A percentile compares a stretch with the other conserved stretches of the same genome.
These are phyloP conservation scores for Neocrepidodera transversa DNA, from an alignment of 2,888 invertebrate species.

Conservation along the genomic window DNA sequence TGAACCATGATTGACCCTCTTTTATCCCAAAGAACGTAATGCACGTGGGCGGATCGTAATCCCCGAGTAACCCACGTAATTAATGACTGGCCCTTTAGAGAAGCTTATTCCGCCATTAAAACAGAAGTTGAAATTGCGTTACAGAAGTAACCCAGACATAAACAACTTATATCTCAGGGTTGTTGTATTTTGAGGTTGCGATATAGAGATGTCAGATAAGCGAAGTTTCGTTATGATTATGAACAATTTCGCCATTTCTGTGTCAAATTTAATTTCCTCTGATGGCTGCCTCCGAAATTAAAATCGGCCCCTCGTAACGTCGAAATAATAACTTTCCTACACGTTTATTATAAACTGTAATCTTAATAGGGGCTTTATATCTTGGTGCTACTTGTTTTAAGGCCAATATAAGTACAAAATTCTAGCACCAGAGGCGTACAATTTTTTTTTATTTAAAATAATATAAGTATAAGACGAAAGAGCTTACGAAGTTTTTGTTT, in stretches of 20 bases:
- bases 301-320: slow-evolving; percentile 44
- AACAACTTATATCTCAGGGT: slow-evolving; percentile 35
- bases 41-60: slow-evolving; percentile 8
- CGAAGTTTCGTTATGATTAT: slow-evolving; percentile 38
- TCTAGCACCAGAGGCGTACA: slow-evolving; percentile 24
- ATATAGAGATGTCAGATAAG: slow-evolving; percentile 37
- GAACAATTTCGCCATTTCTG: slow-evolving; percentile 41
- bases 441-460: no score
- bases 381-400: slow-evolving; percentile 45
- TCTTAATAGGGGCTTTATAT: slow-evolving; percentile 37
- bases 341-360: slow-evolving; percentile 50
- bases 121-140: slow-evolving; percentile 35
- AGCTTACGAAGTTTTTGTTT: no score
- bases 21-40: not conserved
- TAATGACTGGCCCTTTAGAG: slow-evolving; percentile 27
- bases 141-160: slow-evolving; percentile 35
- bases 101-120: slow-evolving; percentile 32
- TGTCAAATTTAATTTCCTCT: slow-evolving; percentile 47
- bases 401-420: slow-evolving; percentile 46
- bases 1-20: not conserved
- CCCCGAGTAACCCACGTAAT: slow-evolving; percentile 27
- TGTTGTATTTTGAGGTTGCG: slow-evolving; percentile 34
- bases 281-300: slow-evolving; percentile 43
- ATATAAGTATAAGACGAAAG: no score
- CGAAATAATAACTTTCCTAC: slow-evolving; percentile 42